Base-by-base conservation (phyloP, 2,113 vertebrate species). In the Grallaria varia region DNA sequence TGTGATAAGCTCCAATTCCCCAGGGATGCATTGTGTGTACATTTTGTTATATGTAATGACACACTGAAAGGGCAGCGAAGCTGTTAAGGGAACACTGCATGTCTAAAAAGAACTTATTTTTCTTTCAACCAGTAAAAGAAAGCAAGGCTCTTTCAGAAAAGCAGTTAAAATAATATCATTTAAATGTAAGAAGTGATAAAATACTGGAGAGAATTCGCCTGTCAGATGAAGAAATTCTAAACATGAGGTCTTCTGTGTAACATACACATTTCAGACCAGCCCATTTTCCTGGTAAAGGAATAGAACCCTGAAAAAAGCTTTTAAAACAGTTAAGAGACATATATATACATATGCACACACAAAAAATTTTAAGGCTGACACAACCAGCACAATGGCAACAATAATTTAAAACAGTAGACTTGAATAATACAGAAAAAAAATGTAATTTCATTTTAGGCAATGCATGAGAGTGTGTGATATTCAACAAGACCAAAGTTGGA, bases 31-130 rank as follows among this genome's bases (percentile, higher is more conserved):
- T 93, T 90, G 40, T 94, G 87, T 93, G 90, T 92, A 86, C 64
- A 86, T 95, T 95, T 90, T 94, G 93, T 81, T 96, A 68, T 60
- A 49, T 60, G 81, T 90, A 90, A 80, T 81, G 90, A 92, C 79
- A 67, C 56, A 53, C 68, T 39, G 76, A 95, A 96, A 96, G 84
- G 85, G 88, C 76, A 93, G 58, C 45, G 90, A 86, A 95, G 80
- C 64, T 87, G 79, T 93, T 84, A 74, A 86, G 76, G 85, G 71
- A 96, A 66, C 0, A 0, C 78, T 72, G 75, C 63, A 59, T 81
- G 33, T 73, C 85, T 93, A 86, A 84, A 92, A 94, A 72, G 55
- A 90, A 59, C 55, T 80, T 92, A 83, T 84, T 95, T 91, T 94
- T 92, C 92, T 86, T 92, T 96, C 53, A 87, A 68, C 56, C 18